Evolutionary conservation across 2,113 vertebrate genomes (phyloP).

Genomic region (Marcusenius ussheri): DNA sequence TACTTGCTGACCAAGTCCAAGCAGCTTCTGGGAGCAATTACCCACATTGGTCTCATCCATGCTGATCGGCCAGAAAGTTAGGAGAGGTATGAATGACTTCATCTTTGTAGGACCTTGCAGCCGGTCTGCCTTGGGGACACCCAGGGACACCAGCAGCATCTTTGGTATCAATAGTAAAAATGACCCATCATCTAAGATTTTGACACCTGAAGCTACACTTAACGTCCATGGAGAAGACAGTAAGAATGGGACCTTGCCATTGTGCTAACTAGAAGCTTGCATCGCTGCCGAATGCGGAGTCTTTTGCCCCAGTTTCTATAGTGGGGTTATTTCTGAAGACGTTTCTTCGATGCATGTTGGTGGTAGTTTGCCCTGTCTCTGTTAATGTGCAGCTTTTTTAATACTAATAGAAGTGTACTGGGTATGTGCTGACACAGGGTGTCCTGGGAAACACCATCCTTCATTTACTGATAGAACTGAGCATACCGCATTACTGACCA

Average conservation of each 20-base stretch:
- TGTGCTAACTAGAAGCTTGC: background rate
- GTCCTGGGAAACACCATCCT: background rate
- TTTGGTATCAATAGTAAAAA: background rate
- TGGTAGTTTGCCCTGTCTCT: background rate
- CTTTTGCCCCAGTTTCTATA: background rate
- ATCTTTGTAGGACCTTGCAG: background rate
- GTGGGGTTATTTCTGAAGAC: background rate
- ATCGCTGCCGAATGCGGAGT: background rate
- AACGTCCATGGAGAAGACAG: background rate
- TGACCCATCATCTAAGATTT: background rate
- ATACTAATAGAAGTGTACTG: background rate
- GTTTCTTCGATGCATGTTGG: background rate
- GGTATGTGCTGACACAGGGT: background rate
- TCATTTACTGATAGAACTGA: background rate
- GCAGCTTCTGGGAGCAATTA: slow-evolving; percentile 8
- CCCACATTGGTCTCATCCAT: background rate
- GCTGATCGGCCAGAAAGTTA: background rate
- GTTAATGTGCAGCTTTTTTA: background rate
- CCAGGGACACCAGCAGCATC: background rate
- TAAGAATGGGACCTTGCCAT: background rate
- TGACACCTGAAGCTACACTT: background rate
- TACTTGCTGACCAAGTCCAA: background rate
- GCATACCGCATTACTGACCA: background rate
- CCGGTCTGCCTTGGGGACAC: background rate
- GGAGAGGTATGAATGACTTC: background rate